A percentile compares a stretch with the other conserved stretches of the same genome.
phyloP scores from a whole-genome alignment of 2,797 vertebrate species.

The Acipenser ruthenus region DNA sequence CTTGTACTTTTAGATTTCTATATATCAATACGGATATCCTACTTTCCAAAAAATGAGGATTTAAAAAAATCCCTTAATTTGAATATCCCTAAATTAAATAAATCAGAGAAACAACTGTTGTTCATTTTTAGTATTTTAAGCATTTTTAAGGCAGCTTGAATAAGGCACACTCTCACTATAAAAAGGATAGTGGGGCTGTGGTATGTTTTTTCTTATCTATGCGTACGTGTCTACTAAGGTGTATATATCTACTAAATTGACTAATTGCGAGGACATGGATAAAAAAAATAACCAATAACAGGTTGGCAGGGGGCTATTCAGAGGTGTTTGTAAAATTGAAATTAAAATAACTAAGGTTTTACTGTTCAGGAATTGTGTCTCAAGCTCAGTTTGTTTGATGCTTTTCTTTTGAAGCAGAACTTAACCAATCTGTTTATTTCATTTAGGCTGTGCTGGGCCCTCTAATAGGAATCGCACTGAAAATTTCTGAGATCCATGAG shows the following conservation, averaged over 20 bases:
- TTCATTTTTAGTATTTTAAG: background rate
- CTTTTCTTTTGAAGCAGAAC: constrained; percentile 6
- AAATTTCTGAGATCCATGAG: constrained; percentile 94
- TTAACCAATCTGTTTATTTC: constrained; percentile 1
- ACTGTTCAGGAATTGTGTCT: too few relatives aligned
- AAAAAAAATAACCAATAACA: too few relatives aligned
- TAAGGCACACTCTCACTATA: background rate
- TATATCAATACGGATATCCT: too few relatives aligned
- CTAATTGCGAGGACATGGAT: too few relatives aligned
- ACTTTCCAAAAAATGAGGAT: too few relatives aligned
- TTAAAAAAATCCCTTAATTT: too few relatives aligned
- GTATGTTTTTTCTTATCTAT: too few relatives aligned
- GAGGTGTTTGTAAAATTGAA: background rate
- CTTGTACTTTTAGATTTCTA: too few relatives aligned
- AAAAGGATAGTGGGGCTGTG: too few relatives aligned
- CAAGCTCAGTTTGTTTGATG: background rate
- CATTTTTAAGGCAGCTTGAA: background rate
- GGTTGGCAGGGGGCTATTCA: background rate
- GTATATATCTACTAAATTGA: too few relatives aligned
- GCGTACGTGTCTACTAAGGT: too few relatives aligned
- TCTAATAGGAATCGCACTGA: constrained; percentile 92
- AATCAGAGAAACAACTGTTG: background rate
- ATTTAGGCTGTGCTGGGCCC: constrained; percentile 87
- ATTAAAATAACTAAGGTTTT: background rate
- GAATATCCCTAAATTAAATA: too few relatives aligned